Percentiles rank a stretch among this genome's conserved stretches.
Conservation (phyloP, 2,888 invertebrate genomes). For the Tetropium fuscum region DNA sequence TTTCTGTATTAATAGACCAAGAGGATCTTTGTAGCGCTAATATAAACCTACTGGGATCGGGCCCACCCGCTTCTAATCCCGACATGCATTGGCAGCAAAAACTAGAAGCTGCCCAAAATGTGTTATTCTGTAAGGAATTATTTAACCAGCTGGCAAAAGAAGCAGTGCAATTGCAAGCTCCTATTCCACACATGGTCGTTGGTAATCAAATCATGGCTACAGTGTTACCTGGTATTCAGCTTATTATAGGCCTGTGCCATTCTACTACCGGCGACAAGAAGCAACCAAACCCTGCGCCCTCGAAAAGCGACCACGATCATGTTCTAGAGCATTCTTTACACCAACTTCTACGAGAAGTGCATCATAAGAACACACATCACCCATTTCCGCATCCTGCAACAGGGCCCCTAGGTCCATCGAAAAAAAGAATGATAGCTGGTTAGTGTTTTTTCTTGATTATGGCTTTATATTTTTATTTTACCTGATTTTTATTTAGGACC, state of each 20-base stretch:
- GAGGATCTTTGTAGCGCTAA: slow-evolving; percentile 90
- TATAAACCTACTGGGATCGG: slow-evolving; percentile 81
- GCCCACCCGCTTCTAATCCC: slow-evolving; percentile 77
- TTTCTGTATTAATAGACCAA: slow-evolving; percentile 82
- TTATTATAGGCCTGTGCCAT: slow-evolving; percentile 92
- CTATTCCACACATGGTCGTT: slow-evolving; percentile 96
- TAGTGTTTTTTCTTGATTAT: too few relatives aligned
- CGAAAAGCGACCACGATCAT: slow-evolving; percentile 88
- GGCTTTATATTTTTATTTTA: slow-evolving; percentile 7
- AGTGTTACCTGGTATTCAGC: slow-evolving; percentile 91
- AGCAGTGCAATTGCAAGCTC: slow-evolving; percentile 92
- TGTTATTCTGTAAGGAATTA: slow-evolving; percentile 95
- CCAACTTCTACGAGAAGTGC: slow-evolving; percentile 91
- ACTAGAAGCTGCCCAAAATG: slow-evolving; percentile 97
- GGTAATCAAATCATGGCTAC: slow-evolving; percentile 98
- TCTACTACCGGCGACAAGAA: slow-evolving; percentile 76
- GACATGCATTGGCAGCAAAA: slow-evolving; percentile 95
- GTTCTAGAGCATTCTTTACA: slow-evolving; percentile 97
- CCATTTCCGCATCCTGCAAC: slow-evolving; percentile 96
- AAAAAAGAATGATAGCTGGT: slow-evolving; percentile 90
- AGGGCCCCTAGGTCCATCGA: slow-evolving; percentile 93
- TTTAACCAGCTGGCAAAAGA: slow-evolving; percentile 95
- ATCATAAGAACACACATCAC: slow-evolving; percentile 92
- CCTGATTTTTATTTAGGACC: slow-evolving; percentile 71
- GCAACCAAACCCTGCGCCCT: slow-evolving; percentile 66